Evolutionary conservation across 2,113 vertebrate species (phyloP), one percentile per base, ranked within the genome.

Genomic region (Lagopus muta): DNA sequence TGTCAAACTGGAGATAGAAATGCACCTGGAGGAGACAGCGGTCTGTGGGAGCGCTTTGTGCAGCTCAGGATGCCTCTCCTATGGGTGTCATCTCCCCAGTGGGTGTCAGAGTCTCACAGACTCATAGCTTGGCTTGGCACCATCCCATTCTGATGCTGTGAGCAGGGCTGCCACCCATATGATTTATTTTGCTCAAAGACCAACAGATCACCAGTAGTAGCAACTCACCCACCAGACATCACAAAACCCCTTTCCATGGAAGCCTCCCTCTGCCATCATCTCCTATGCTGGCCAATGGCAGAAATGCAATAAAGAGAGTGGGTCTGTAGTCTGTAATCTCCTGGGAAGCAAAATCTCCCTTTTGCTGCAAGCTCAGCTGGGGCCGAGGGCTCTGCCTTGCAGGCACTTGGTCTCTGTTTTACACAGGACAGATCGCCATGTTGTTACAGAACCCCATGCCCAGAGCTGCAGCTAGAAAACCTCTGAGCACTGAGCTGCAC

Each of bases 1-100:
- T 61, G 8, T 7, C 16, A 43, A 48, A 55, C 32, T 7, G 40
- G 42, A 50, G 64, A 43, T 9, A 10, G 18, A 60, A 61, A 22
- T 30, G 34, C 32, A 9, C 16, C 54, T 55, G 72, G 34, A 50
- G 28, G 47, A 61, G 42, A n/a, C 67, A 64, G 80, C 3, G 4
- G 30, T 4, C 24, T 1, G 30, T 5, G 43, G 27, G 45, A 15
- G 2, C 1, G 12, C 9, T 4, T 30, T 34, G 48, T 12, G 2
- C 43, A 6, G 42, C 34, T n/a, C 42, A 28, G 55, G 22, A 8
- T 69, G 1, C 20, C 58, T 36, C 20, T 30, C 5, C 18, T n/a
- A 7, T n/a, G 42, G 20, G 4, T 6, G 17, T 10, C 75, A 1
- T 17, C 42, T n/a, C 17, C 25, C 3, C 14, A 30, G 3, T 4